phyloP scores from a whole-genome alignment of 1,140 invertebrate genomes.

The Aphaenogaster ashmeadi region DNA sequence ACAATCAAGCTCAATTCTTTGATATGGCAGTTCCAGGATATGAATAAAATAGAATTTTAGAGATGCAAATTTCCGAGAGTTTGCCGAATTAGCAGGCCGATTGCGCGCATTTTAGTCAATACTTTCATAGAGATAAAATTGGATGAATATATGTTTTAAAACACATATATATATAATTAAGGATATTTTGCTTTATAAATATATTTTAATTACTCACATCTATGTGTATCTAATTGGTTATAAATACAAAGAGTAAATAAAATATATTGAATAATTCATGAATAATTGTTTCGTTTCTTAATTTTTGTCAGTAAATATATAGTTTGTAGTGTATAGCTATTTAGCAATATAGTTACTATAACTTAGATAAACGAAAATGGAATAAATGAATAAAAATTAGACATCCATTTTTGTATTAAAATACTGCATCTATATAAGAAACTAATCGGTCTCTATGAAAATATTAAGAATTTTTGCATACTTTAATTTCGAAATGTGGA shows the following conservation, averaged over 20 bases:
- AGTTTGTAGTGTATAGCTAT: constrained; percentile 10
- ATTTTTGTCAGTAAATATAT: neutral
- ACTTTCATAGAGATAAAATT: constrained; percentile 68
- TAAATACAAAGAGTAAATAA: constrained; percentile 22
- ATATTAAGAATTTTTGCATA: constrained; percentile 60
- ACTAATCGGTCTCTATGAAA: constrained; percentile 68
- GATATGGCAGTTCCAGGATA: constrained; percentile 90
- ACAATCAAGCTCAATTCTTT: constrained; percentile 87
- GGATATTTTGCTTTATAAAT: neutral
- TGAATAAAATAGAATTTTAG: constrained; percentile 84
- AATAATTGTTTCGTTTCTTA: constrained; percentile 2
- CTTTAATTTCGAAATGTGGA: constrained; percentile 41
- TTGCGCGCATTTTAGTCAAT: constrained; percentile 46
- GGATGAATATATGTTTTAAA: neutral
- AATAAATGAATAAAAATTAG: constrained; percentile 15
- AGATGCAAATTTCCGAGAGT: constrained; percentile 23
- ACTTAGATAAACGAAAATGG: neutral
- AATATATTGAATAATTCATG: constrained; percentile 22
- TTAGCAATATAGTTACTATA: neutral
- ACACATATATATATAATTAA: constrained; percentile 32
- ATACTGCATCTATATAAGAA: neutral
- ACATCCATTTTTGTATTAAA: neutral
- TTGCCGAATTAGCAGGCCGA: constrained; percentile 7
- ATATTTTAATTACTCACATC: constrained; percentile 19
- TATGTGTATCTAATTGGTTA: neutral